A percentile compares a stretch with the other conserved stretches of the same genome.
Conservation (phyloP, 2,797 vertebrate genomes). For the Huso huso region DNA sequence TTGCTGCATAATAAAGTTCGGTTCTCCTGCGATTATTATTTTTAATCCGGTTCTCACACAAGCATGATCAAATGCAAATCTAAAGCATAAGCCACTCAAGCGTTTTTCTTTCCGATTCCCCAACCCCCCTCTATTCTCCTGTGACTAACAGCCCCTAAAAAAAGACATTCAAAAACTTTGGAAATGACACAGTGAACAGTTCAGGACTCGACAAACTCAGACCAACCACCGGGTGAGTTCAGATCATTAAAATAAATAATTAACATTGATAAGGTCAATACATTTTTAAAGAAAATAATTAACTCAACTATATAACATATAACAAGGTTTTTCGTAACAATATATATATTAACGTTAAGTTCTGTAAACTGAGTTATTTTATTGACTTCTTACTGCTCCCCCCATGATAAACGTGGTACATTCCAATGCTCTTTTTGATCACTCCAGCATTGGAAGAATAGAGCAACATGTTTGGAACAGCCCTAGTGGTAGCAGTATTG, state of each 20-base stretch:
- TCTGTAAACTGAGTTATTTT: constrained; percentile 3
- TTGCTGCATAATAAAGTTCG: background rate
- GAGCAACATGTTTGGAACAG: constrained; percentile 55
- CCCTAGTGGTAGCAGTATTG: constrained; percentile 9
- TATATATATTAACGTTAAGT: background rate
- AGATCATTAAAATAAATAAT: background rate
- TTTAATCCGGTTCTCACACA: too few species aligned
- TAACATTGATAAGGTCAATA: background rate
- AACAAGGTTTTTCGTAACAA: fast-evolving
- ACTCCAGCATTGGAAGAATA: constrained; percentile 30
- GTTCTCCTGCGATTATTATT: too few species aligned
- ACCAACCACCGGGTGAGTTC: constrained; percentile 15
- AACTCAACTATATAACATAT: background rate
- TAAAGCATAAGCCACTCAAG: background rate
- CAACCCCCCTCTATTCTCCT: constrained; percentile 22
- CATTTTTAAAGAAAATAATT: background rate
- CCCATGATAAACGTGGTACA: constrained; percentile 42
- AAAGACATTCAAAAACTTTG: constrained; percentile 40
- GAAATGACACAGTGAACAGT: constrained; percentile 44
- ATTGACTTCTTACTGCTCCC: constrained; percentile 18
- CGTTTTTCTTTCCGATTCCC: constrained; percentile 8
- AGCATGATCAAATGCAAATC: too few species aligned
- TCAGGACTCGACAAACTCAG: constrained; percentile 28
- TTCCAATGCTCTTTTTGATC: constrained; percentile 53
- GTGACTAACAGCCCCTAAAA: constrained; percentile 29